Evolutionary conservation across 2,113 vertebrate genomes (phyloP), one percentile per base, ranked within the genome.

Genomic region (Xyrauchen texanus): DNA sequence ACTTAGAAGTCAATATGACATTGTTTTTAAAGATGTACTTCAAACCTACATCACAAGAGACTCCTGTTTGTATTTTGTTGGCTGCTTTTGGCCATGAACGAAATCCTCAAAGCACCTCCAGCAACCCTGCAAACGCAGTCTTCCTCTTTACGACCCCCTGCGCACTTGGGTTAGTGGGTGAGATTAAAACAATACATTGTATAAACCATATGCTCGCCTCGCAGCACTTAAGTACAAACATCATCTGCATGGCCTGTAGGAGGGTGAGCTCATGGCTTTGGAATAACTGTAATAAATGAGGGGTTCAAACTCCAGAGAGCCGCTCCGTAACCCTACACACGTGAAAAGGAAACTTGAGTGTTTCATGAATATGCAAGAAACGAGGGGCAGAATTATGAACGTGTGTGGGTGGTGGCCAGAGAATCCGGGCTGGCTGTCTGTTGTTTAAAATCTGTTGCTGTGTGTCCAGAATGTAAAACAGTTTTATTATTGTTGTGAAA

Each of bases 241-340:
- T 84, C 77, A 84, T 84, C 13, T 72, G 55, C 53, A 8, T 72
- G 73, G 81, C 55, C 69, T 81, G 78, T 44, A 62, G 58, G 42
- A 79, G 55, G 85, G 84, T 91, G 91, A 92, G 83, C 72, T 90
- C 89, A 92, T 81, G 68, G 75, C 82, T 75, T 80, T 82, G 85
- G 87, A 88, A 86, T 77, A 77, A 82, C 61, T 10, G n/a, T 68
- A 15, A n/a, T n/a, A 72, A 68, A 82, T 85, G 21, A 16, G 66
- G 58, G 67, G 51, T 34, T 60, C 49, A 47, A 75, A 60, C 13
- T 42, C 21, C 21, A 58, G 62, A 79, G 13, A 47, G 15, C 52
- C 8, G 34, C 44, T 42, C 60, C 76, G 42, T 34, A 65, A 69
- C 68, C 69, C n/a, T n/a, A 70, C 67, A n/a, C 7, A 78, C 78